Evolutionary conservation across 2,113 vertebrate species (phyloP).

Genomic region (Cynopterus brachyotis): DNA sequence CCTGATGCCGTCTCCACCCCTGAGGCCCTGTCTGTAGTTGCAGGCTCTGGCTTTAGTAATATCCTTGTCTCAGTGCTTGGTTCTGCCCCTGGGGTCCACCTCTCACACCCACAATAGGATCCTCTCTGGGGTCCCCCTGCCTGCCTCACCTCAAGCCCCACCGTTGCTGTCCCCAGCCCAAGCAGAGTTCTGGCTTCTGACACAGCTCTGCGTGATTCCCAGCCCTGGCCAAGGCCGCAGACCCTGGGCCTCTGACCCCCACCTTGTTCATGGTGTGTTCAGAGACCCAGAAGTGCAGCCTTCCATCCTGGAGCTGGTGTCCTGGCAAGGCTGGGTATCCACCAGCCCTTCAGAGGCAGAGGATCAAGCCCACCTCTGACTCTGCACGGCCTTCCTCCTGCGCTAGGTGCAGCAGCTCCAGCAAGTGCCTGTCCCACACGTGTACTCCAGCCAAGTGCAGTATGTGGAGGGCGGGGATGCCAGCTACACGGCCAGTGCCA

Average conservation of each 20-base stretch:
- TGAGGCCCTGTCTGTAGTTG: not conserved
- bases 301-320: not conserved
- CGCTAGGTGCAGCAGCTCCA: conserved; percentile 91
- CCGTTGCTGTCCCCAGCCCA: not conserved
- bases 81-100: not conserved
- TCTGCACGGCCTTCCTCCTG: not conserved
- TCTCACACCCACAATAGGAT: not conserved
- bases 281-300: not conserved
- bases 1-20: not conserved
- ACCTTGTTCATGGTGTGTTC: not conserved
- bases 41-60: not conserved
- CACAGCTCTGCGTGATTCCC: not conserved
- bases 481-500: conserved; percentile 88
- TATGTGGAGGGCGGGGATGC: conserved; percentile 91
- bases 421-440: conserved; percentile 91
- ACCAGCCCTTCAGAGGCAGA: not conserved
- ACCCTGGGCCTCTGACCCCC: not conserved
- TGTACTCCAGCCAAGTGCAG: conserved; percentile 91
- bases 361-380: not conserved
- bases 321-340: not conserved
- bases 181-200: not conserved
- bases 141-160: not conserved
- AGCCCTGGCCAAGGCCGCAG: not conserved
- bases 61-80: not conserved
- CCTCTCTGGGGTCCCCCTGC: not conserved